phyloP scores from a whole-genome alignment of 2,113 vertebrate species.

The Turdus rufiventris region DNA sequence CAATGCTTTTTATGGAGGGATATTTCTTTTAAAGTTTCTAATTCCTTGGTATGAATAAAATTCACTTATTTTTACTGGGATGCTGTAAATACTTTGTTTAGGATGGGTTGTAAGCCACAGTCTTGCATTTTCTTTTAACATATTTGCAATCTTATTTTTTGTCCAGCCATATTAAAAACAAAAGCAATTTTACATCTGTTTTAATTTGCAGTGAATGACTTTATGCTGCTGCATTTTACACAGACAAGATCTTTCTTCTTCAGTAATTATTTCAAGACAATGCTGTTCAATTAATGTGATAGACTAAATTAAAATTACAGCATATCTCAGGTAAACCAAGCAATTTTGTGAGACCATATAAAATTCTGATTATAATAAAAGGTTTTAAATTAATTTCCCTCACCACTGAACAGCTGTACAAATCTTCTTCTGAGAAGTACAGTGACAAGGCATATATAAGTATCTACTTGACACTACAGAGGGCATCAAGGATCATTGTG shows the following conservation, averaged over 20 bases:
- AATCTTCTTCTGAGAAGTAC: background rate
- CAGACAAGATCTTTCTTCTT: background rate
- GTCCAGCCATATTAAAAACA: background rate
- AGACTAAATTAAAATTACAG: constrained; percentile 16
- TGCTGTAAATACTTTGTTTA: background rate
- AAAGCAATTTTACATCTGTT: background rate
- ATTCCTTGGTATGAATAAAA: background rate
- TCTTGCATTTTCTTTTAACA: background rate
- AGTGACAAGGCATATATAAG: background rate
- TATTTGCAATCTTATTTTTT: background rate
- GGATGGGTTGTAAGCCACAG: background rate
- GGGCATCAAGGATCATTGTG: background rate
- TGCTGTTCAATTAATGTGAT: background rate
- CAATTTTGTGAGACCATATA: background rate
- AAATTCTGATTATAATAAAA: background rate
- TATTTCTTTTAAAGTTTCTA: background rate
- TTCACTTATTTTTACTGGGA: background rate
- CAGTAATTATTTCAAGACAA: constrained; percentile 4
- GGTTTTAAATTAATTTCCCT: background rate
- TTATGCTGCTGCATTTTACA: background rate
- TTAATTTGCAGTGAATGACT: constrained; percentile 24
- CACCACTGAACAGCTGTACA: background rate
- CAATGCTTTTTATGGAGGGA: background rate
- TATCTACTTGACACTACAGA: background rate
- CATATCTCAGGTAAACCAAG: background rate